Evolutionary conservation across 2,888 invertebrate species (phyloP), one percentile per base, ranked within the genome.

Genomic region (Apoda limacodes): DNA sequence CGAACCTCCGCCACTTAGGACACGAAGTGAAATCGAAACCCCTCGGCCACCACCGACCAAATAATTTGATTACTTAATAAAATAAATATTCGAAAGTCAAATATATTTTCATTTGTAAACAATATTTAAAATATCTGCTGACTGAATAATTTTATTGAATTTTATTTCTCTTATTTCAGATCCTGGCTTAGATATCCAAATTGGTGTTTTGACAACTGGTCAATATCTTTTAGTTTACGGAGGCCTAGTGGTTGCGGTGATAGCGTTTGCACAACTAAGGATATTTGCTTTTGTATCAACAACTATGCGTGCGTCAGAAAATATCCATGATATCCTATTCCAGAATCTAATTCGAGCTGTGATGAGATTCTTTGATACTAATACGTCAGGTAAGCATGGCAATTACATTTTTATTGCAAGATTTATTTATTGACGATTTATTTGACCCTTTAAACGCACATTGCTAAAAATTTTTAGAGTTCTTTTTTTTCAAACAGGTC

Each of bases 251-350:
- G 41, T 76, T 1, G 70, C 71, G 43, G 82, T 83, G 42, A 76
- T 85, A 29, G 59, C 84, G 44, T 70, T 83, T 58, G 84, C 85
- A 25, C 68, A 85, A 5, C 68, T 83, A 4, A 76, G 89, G 9
- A 87, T 86, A 0, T 82, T 85, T 42, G 74, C 87, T 47, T 91
- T 90, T 67, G 91, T 92, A 63, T 84, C 84, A 48, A 82, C 88
- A 9, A 91, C 89, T 60, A 88, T 91, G 84, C 85, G 83, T 7
- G 85, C 93, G 0, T 92, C 93, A 0, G 83, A 85, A 39, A 85
- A 83, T 35, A 82, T 96, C 2, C 95, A 96, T 62, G 86, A 90
- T 49, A 81, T 76, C n/a, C 95, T 95, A 93, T 94, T 95, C 64
- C 72, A 83, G 24, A 85, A 88, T 26, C 83, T 95, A 50, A 74